Base-by-base conservation (phyloP, 2,797 vertebrate genomes). In the Urosaurus nigricauda region DNA sequence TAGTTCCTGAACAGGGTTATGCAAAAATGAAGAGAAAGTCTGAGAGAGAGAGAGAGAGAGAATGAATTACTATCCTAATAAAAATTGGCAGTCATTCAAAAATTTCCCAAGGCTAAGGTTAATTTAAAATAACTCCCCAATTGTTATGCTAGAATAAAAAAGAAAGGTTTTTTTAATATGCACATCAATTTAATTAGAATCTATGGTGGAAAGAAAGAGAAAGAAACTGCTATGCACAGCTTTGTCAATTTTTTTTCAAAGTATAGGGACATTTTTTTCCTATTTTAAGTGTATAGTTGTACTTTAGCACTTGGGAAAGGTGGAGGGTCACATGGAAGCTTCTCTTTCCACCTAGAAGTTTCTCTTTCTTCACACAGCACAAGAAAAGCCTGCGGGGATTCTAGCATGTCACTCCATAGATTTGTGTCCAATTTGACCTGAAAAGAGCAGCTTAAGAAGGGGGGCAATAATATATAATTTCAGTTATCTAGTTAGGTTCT, bases 101-200 rank as follows among this genome's bases (percentile, higher is more conserved):
- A 43, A 77, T n/a, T 85, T 85, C 21, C 83, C 37, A 71, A 47
- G 83, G 51, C 51, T 78, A 75, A 83, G 51, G 60, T 86, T 80
- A 29, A 85, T 85, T 79, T 83, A 60, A 84, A 84, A 63, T 78
- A 86, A 65, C 71, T 86, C 71, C 29, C 81, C 65, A 82, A 47
- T 81, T 82, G 58, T 84, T 84, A 47, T 85, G 58, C 37, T 51
- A 47, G 16, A 47, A 32, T 71, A 71, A 68, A 77, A 87, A 70
- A 29, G n/a, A 29, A 60, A 88, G 26, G 29, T 51, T 68, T 35
- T 65, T 58, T 70, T 56, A 2, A 74, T 40, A 75, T 40, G 73
- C 73, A 83, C 29, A 87, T 88, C 51, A 86, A 6, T 79, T 86
- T 83, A 70, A 35, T 86, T 78, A 74, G 75, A 88, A 56, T 68